A percentile compares a stretch with the other conserved stretches of the same genome.
phyloP scores from a whole-genome alignment of 2,113 vertebrate species.

The Elephas maximus region DNA sequence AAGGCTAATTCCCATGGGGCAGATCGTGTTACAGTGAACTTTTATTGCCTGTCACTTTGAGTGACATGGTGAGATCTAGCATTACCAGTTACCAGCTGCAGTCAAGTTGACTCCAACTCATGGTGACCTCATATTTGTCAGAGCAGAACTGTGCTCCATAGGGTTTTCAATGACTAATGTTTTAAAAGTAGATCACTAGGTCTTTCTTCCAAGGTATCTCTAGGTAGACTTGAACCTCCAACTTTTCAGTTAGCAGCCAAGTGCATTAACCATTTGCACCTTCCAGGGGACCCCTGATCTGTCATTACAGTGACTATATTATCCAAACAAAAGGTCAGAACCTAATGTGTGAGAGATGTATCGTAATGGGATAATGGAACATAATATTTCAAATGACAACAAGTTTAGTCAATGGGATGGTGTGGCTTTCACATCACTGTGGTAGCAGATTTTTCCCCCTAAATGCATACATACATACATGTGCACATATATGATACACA shows the following conservation, averaged over 20 bases:
- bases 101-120: not conserved
- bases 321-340: not conserved
- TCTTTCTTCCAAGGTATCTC: not conserved
- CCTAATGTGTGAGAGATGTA: rapidly evolving
- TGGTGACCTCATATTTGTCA: not conserved
- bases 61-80: not conserved
- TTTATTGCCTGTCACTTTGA: not conserved
- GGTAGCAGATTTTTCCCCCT: not conserved
- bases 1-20: not conserved
- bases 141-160: not conserved
- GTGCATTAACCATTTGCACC: not conserved
- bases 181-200: not conserved
- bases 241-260: not conserved
- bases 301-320: not conserved
- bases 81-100: not conserved
- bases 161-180: not conserved
- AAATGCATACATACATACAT: not conserved
- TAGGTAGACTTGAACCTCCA: not conserved
- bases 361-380: not conserved
- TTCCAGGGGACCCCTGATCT: not conserved
- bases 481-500: not conserved
- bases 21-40: not conserved
- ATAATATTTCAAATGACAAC: not conserved
- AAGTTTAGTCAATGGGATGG: not conserved
- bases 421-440: not conserved